Evolutionary conservation across 2,113 vertebrate genomes (phyloP).

Genomic region (Anguilla japonica): DNA sequence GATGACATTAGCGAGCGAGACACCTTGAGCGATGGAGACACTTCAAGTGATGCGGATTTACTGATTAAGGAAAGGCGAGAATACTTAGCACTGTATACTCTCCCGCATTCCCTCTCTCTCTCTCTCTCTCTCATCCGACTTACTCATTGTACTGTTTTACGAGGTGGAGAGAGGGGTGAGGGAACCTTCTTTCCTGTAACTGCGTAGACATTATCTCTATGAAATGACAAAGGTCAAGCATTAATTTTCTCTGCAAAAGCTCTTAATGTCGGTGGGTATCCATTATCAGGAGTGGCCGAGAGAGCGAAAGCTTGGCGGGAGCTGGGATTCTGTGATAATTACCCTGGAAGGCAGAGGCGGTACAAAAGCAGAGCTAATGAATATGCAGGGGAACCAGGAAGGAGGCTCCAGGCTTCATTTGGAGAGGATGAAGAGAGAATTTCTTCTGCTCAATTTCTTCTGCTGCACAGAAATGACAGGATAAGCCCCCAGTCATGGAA

Average conservation of each 20-base stretch:
- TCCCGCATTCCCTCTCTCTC: constrained; percentile 21
- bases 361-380: constrained; percentile 29
- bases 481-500: background rate
- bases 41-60: background rate
- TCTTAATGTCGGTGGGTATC: constrained; percentile 61
- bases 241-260: constrained; percentile 56
- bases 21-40: background rate
- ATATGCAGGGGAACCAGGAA: constrained; percentile 6
- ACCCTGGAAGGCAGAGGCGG: constrained; percentile 44
- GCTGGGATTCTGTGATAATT: constrained; percentile 51
- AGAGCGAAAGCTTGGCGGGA: constrained; percentile 29
- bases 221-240: constrained; percentile 55
- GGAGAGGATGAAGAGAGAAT: background rate
- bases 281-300: constrained; percentile 54
- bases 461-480: background rate
- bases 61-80: background rate
- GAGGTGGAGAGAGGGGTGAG: constrained; percentile 18
- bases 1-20: background rate
- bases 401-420: background rate
- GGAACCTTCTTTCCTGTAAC: constrained; percentile 39
- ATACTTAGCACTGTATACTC: background rate
- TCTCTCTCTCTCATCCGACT: constrained; percentile 32
- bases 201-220: constrained; percentile 54
- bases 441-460: constrained; percentile 5
- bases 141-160: constrained; percentile 41